These are phyloP conservation scores for Drosophila kikkawai DNA, from an alignment of 1,140 invertebrate species.

Conservation along the genomic window DNA sequence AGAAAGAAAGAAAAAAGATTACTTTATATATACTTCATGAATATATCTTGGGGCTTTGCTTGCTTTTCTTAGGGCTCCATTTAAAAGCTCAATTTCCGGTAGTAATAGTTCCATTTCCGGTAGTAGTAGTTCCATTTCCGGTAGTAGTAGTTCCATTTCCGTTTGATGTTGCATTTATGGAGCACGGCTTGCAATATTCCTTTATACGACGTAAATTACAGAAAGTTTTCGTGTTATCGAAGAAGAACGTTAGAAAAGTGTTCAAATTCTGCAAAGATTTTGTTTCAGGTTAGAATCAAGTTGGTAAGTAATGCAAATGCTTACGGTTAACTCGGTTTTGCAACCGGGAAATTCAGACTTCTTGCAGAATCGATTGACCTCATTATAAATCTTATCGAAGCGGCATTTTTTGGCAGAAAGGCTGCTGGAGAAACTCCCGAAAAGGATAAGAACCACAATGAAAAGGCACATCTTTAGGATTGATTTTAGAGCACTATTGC, in stretches of 20 bases:
- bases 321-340: not conserved
- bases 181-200: not conserved
- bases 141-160: not conserved
- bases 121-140: not conserved
- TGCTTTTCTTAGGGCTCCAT: no score
- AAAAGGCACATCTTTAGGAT: not conserved
- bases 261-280: not conserved
- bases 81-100: not conserved
- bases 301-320: not conserved
- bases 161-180: not conserved
- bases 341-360: not conserved
- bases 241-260: not conserved
- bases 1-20: no score
- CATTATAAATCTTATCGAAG: not conserved
- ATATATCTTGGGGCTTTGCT: not conserved
- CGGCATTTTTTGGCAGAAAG: not conserved
- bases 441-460: not conserved
- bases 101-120: no score
- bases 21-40: no score
- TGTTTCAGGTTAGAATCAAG: not conserved
- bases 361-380: not conserved
- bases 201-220: not conserved
- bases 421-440: not conserved
- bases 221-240: not conserved
- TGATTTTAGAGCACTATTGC: not conserved